phyloP scores from a whole-genome alignment of 1,140 invertebrate species.

The Lethrus apterus region DNA sequence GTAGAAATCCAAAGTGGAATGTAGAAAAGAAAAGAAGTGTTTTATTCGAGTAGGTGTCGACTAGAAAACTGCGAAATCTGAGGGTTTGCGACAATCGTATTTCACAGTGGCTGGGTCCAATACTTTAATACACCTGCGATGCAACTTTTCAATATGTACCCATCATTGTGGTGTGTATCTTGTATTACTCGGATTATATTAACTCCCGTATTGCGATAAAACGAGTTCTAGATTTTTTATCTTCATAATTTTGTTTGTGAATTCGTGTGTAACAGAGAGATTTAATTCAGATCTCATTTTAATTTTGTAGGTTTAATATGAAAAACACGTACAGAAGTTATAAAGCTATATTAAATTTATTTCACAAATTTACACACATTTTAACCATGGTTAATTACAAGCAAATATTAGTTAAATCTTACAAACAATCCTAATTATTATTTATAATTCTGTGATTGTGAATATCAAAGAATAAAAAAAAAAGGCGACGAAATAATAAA shows the following conservation, averaged over 20 bases:
- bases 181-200: background rate
- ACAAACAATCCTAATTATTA: no score
- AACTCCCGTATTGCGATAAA: slow-evolving; percentile 1
- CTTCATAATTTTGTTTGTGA: background rate
- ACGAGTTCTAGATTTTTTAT: background rate
- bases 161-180: background rate
- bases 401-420: no score
- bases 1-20: slow-evolving; percentile 18
- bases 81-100: slow-evolving; percentile 28
- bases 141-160: slow-evolving; percentile 13
- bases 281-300: background rate
- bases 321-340: no score
- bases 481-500: no score
- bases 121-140: slow-evolving; percentile 21
- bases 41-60: slow-evolving; percentile 23
- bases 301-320: background rate
- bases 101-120: slow-evolving; percentile 27
- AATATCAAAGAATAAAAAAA: no score
- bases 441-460: no score
- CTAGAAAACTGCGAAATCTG: slow-evolving; percentile 29
- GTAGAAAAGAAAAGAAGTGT: slow-evolving; percentile 17
- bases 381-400: no score
- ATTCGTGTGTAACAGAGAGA: background rate
- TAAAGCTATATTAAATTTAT: no score
- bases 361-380: no score